Evolutionary conservation across 2,888 invertebrate species (phyloP).

Genomic region (Opisthograptis luteolata): DNA sequence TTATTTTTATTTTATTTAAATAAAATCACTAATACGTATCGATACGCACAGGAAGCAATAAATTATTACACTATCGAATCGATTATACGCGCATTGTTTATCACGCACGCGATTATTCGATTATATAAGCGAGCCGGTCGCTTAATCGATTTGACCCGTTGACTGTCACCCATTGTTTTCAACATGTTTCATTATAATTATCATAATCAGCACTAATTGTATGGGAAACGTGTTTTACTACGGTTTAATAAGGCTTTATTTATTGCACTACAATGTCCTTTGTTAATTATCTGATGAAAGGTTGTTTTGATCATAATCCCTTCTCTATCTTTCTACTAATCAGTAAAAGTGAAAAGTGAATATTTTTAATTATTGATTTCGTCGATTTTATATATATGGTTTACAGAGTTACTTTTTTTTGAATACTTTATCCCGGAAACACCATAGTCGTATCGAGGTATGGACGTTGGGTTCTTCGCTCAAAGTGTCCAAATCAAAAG

Average conservation of each 20-base stretch:
- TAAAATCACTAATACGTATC: neutral
- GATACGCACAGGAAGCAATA: constrained; percentile 6
- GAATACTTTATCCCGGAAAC: no score
- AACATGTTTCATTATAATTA: constrained; percentile 19
- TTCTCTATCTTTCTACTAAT: no score
- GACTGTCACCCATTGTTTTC: constrained; percentile 21
- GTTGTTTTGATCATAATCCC: no score
- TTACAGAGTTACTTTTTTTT: no score
- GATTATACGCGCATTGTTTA: neutral
- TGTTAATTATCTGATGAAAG: neutral
- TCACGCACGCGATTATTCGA: constrained; percentile 24
- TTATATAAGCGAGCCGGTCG: constrained; percentile 20
- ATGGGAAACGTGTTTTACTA: constrained; percentile 23
- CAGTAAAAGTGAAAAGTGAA: no score
- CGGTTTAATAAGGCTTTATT: constrained; percentile 3
- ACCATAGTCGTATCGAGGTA: no score
- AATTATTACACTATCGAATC: constrained; percentile 9
- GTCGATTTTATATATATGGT: no score
- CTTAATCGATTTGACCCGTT: constrained; percentile 19
- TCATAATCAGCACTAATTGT: constrained; percentile 18
- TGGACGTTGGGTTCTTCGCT: no score
- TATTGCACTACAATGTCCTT: constrained; percentile 13
- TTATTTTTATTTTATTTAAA: no score
- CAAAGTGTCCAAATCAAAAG: no score
- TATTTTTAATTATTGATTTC: no score